phyloP scores from a whole-genome alignment of 1,140 invertebrate genomes.

The Drosophila sechellia region DNA sequence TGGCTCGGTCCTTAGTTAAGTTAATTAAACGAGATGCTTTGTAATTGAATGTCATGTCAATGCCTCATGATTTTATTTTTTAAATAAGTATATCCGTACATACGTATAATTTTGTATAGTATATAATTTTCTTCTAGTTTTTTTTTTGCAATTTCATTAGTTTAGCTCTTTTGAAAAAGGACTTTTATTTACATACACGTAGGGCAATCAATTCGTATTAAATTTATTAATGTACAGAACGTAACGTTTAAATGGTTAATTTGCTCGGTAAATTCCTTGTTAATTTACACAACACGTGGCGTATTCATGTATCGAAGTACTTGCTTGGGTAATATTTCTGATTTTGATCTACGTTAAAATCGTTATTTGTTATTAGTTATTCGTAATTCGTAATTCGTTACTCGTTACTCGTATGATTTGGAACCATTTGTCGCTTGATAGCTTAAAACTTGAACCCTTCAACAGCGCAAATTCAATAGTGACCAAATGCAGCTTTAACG shows the following conservation, averaged over 20 bases:
- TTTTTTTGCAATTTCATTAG: constrained; percentile 38
- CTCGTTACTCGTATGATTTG: constrained; percentile 27
- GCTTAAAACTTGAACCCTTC: constrained; percentile 25
- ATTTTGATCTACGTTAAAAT: constrained; percentile 63
- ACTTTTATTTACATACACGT: constrained; percentile 70
- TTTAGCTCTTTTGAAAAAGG: constrained; percentile 54
- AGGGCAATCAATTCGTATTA: constrained; percentile 32
- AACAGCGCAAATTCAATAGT: constrained; percentile 37
- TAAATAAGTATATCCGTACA: constrained; percentile 70
- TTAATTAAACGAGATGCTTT: constrained; percentile 19
- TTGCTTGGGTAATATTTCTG: constrained; percentile 35
- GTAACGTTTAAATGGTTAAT: constrained; percentile 35
- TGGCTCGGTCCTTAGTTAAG: constrained; percentile 18
- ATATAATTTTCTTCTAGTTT: constrained; percentile 44
- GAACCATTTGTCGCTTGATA: constrained; percentile 49
- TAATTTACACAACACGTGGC: constrained; percentile 41
- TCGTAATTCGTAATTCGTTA: constrained; percentile 30
- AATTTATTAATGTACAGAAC: constrained; percentile 56
- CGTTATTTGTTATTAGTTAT: constrained; percentile 50
- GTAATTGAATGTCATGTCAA: constrained; percentile 75
- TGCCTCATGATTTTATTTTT: constrained; percentile 61
- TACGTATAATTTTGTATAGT: constrained; percentile 62
- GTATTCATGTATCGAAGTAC: constrained; percentile 30
- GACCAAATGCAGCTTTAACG: constrained; percentile 10
- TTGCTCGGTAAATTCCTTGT: constrained; percentile 54